Base-by-base conservation (phyloP, 2,113 vertebrate species). In the Artemisiospiza belli region DNA sequence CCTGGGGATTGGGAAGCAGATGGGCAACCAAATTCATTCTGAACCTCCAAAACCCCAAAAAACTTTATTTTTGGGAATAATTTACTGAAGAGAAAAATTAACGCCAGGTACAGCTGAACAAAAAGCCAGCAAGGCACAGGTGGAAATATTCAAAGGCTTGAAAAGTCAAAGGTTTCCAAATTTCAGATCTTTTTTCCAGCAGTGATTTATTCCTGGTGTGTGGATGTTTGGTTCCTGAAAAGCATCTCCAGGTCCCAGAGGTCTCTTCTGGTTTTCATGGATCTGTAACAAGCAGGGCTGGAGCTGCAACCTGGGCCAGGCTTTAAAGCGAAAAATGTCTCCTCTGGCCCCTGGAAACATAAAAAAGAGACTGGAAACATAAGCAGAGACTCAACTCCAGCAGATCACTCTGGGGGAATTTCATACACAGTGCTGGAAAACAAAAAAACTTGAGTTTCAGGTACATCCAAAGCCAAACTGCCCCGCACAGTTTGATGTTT, bases 1-100 rank as follows among this genome's bases (percentile, higher is more conserved):
- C 43, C 19, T 21, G 52, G 84, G 81, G 74, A 91, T 89, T 78
- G 52, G 33, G 33, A 31, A 91, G 92, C 92, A 95, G 90, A 95
- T 87, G 84, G 93, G 90, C 54, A 91, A 75, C 43, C 49, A 64
- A 52, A 78, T 64, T 41, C 31, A 68, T 59, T 78, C 19, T 22
- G 78, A 91, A 85, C 62, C 80, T 79, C 64, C 57, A 81, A 77
- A 91, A 37, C 33, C 49, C 49, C 44, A 67, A 57, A 25, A 75
- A 92, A 30, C 41, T 18, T 3, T 7, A 16, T 25, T 75, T 86
- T 55, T 59, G 47, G 66, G 19, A 62, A 68, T 23, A 24, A 59
- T 46, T 87, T 25, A 19, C 21, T 44, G 55, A 54, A 66, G 19
- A 46, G 19, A 47, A 74, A 62, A 62, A 80, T 18, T 17, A 68